Conservation (phyloP, 1,140 invertebrate species). For the Sesamia nonagrioides region DNA sequence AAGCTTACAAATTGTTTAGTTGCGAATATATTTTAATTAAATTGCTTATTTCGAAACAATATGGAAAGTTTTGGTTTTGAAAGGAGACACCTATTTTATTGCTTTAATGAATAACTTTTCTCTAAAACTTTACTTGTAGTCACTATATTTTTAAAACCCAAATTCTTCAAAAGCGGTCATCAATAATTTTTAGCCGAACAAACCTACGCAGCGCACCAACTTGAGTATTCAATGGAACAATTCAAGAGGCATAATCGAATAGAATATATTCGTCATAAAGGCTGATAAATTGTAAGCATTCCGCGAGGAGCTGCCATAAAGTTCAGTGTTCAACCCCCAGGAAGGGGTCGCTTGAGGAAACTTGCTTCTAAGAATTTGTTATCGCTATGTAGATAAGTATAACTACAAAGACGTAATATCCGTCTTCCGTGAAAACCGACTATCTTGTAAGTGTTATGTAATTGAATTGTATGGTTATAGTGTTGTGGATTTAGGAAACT, state of each 20-base stretch:
- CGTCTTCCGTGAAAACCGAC: constrained; percentile 14
- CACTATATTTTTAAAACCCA: background rate
- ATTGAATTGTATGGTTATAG: constrained; percentile 35
- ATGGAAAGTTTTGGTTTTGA: too few relatives aligned
- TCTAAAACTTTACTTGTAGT: background rate
- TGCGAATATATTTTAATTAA: too few relatives aligned
- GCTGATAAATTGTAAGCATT: constrained; percentile 51
- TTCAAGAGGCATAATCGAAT: constrained; percentile 46
- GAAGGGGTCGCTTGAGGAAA: constrained; percentile 39
- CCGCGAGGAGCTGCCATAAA: constrained; percentile 43
- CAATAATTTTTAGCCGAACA: constrained; percentile 17
- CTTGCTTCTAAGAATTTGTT: constrained; percentile 48
- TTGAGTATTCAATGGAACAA: constrained; percentile 45
- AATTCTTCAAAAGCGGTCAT: background rate
- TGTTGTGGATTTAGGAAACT: constrained; percentile 6
- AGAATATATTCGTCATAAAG: constrained; percentile 51
- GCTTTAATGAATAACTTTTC: too few relatives aligned
- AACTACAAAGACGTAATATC: constrained; percentile 40
- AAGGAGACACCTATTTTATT: too few relatives aligned
- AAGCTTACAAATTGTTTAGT: too few relatives aligned
- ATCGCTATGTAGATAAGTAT: constrained; percentile 43
- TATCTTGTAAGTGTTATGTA: constrained; percentile 46
- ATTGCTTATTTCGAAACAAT: too few relatives aligned
- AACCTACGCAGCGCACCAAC: constrained; percentile 7
- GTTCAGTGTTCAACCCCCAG: constrained; percentile 43